Evolutionary conservation across 2,888 invertebrate species (phyloP).

Genomic region (Clitarchus hookeri): DNA sequence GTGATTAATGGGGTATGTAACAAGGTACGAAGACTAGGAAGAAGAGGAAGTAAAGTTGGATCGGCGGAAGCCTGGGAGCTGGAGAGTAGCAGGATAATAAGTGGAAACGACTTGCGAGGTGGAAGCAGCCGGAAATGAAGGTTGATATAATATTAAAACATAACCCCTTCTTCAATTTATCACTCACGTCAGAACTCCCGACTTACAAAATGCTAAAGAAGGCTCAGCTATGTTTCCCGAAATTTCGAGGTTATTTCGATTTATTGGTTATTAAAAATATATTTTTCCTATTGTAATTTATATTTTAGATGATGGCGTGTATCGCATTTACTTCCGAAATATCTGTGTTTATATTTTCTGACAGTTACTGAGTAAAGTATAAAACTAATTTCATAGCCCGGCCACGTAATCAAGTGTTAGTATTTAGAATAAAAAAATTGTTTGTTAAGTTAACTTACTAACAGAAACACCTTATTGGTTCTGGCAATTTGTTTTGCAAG

Average conservation of each 20-base stretch:
- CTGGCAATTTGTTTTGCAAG: too few relatives aligned
- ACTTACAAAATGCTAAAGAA: neutral
- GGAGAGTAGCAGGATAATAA: neutral
- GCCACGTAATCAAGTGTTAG: too few relatives aligned
- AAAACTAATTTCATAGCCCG: too few relatives aligned
- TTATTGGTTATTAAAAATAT: too few relatives aligned
- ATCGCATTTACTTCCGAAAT: too few relatives aligned
- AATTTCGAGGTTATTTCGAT: neutral
- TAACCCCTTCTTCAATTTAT: neutral
- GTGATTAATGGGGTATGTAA: conserved; percentile 1
- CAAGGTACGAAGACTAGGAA: neutral
- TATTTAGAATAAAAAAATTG: too few relatives aligned
- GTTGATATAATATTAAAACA: conserved; percentile 5
- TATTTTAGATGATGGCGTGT: too few relatives aligned
- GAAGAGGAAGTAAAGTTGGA: neutral
- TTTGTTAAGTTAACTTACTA: too few relatives aligned
- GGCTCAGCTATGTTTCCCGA: neutral
- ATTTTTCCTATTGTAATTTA: too few relatives aligned
- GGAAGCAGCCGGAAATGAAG: neutral
- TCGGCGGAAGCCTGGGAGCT: neutral
- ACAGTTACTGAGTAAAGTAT: too few relatives aligned
- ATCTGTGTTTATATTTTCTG: too few relatives aligned
- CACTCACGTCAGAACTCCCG: neutral
- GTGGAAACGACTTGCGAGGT: neutral
- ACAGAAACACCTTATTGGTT: too few relatives aligned